phyloP scores from a whole-genome alignment of 2,888 invertebrate species.

The Galerucella nymphaeae region DNA sequence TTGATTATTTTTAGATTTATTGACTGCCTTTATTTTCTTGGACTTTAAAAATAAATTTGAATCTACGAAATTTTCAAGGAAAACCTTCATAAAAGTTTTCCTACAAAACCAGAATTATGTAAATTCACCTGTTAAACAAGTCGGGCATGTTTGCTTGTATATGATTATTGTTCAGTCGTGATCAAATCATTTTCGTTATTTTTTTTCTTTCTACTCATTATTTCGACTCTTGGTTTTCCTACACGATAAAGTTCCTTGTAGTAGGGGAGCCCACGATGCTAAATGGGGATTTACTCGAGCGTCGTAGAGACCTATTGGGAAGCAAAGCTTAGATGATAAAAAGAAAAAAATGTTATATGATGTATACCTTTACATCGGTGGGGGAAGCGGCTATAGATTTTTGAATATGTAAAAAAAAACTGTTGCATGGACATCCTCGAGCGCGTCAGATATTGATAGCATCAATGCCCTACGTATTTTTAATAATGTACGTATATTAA shows the following conservation, averaged over 20 bases:
- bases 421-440: too few relatives aligned
- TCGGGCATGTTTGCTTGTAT: constrained; percentile 29
- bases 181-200: neutral
- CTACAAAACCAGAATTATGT: constrained; percentile 31
- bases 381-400: too few relatives aligned
- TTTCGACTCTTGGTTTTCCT: neutral
- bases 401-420: too few relatives aligned
- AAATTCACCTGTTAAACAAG: constrained; percentile 31
- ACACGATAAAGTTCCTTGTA: neutral
- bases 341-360: too few relatives aligned
- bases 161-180: constrained; percentile 19
- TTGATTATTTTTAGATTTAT: constrained; percentile 43
- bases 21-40: constrained; percentile 18
- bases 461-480: too few relatives aligned
- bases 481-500: too few relatives aligned
- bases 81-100: constrained; percentile 31
- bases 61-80: constrained; percentile 17
- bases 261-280: too few relatives aligned
- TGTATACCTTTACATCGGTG: too few relatives aligned
- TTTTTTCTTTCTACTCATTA: constrained; percentile 3
- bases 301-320: too few relatives aligned
- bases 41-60: constrained; percentile 12
- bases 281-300: too few relatives aligned
- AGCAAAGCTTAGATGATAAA: too few relatives aligned
- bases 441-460: too few relatives aligned